These are phyloP conservation scores for Sarcophilus harrisii DNA, from an alignment of 2,797 vertebrate species.

Conservation along the genomic window DNA sequence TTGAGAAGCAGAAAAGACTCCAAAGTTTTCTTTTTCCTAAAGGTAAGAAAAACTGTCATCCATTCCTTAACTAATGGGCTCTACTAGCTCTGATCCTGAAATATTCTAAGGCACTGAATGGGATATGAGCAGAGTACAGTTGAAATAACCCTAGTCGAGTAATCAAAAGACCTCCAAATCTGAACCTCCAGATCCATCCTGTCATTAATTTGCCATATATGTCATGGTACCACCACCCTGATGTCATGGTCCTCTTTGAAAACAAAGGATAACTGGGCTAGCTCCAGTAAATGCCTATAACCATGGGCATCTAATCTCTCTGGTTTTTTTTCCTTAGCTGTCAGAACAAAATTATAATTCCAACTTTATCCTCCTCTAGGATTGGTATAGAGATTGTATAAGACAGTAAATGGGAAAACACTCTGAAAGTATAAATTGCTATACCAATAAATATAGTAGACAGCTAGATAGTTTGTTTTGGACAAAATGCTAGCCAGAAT, in stretches of 20 bases:
- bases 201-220: background rate
- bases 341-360: background rate
- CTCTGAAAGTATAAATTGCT: background rate
- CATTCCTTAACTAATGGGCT: slow-evolving; percentile 51
- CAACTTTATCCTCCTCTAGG: background rate
- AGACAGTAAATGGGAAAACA: background rate
- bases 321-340: background rate
- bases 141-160: background rate
- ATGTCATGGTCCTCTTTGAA: no score
- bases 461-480: background rate
- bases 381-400: slow-evolving; percentile 6
- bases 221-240: no score
- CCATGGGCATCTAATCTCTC: background rate
- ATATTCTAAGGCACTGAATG: background rate
- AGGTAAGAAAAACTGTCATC: slow-evolving; percentile 30
- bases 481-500: background rate
- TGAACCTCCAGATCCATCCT: slow-evolving; percentile 15
- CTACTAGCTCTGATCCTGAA: slow-evolving; percentile 26
- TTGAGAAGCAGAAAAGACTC: background rate
- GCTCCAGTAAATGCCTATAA: background rate
- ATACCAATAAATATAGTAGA: background rate
- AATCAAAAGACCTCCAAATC: background rate
- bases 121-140: slow-evolving; percentile 11
- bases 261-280: background rate
- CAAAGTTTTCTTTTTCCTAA: background rate